phyloP scores from a whole-genome alignment of 2,888 invertebrate genomes.

The Girardia tigrina region DNA sequence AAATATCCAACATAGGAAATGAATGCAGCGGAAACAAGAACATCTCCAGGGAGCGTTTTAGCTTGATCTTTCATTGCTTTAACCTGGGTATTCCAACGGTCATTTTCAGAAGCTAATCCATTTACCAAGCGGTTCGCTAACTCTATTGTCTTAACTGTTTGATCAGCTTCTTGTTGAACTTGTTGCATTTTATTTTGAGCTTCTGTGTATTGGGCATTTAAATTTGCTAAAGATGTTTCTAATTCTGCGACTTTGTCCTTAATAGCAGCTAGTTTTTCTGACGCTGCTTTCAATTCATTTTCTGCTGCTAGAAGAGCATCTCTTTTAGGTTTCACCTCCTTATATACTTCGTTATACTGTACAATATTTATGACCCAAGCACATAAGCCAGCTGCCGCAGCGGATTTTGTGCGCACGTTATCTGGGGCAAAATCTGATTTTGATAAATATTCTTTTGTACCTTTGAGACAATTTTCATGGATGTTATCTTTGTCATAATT shows the following conservation, averaged over 20 bases:
- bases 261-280: conserved; percentile 70
- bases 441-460: conserved; percentile 57
- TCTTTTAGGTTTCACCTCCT: conserved; percentile 86
- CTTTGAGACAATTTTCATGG: conserved; percentile 79
- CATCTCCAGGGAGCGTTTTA: conserved; percentile 75
- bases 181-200: conserved; percentile 70
- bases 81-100: conserved; percentile 86
- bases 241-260: conserved; percentile 74
- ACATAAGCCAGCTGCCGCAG: conserved; percentile 79
- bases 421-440: conserved; percentile 25
- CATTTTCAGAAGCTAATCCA: conserved; percentile 83
- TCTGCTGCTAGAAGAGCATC: conserved; percentile 80
- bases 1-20: conserved; percentile 92
- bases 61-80: conserved; percentile 38
- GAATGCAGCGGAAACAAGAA: conserved; percentile 78
- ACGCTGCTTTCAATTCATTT: conserved; percentile 73
- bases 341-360: conserved; percentile 79
- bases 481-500: conserved; percentile 91
- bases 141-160: conserved; percentile 74
- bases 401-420: conserved; percentile 58
- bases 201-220: conserved; percentile 80
- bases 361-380: conserved; percentile 94
- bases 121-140: conserved; percentile 83
- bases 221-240: conserved; percentile 69
- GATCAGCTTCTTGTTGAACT: conserved; percentile 85